Evolutionary conservation across 2,888 invertebrate genomes (phyloP), one percentile per base, ranked within the genome.

Genomic region (Pachymerium ferrugineum): DNA sequence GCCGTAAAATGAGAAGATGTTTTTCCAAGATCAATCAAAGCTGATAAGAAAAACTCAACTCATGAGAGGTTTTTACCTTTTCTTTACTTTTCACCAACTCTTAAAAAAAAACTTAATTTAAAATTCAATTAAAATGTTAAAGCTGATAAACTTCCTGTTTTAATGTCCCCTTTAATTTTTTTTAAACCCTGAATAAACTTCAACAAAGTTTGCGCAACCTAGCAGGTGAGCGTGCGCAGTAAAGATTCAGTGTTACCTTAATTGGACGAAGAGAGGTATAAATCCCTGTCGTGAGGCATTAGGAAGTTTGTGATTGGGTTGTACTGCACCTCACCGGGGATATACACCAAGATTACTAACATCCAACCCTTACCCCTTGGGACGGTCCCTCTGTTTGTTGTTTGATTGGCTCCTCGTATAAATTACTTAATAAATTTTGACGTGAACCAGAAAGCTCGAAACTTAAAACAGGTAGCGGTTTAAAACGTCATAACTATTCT

Each of bases 301-400:
- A 62, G 62, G 62, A 62, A 62, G 62, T 62, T 62, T 62, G 25
- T 62, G 62, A 62, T 62, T 62, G 62, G 62, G 62, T 62, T 62
- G 62, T 62, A 62, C 62, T 62, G 62, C 62, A 28, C 62, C 28
- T 62, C 62, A 62, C 62, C 28, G 62, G 62, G 62, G 62, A 62
- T 62, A 62, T n/a, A 62, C 16, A 14, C 28, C 1, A 28, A 62
- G 62, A 62, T 62, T 25, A 62, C 62, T 62, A 62, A 22, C 62
- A 25, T 62, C 62, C 25, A 25, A 28, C n/a, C n/a, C 62, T 62
- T 62, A 62, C 25, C 62, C 62, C 62, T 28, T 28, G 62, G 62
- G 62, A 62, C 28, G 28, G 25, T 28, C 28, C 25, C 62, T 62
- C 8, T 62, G 62, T 62, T n/a, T 16, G 62, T 25, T 12, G 14